Evolutionary conservation across 2,888 invertebrate species (phyloP), one percentile per base, ranked within the genome.

Genomic region (Drosophila yooni): DNA sequence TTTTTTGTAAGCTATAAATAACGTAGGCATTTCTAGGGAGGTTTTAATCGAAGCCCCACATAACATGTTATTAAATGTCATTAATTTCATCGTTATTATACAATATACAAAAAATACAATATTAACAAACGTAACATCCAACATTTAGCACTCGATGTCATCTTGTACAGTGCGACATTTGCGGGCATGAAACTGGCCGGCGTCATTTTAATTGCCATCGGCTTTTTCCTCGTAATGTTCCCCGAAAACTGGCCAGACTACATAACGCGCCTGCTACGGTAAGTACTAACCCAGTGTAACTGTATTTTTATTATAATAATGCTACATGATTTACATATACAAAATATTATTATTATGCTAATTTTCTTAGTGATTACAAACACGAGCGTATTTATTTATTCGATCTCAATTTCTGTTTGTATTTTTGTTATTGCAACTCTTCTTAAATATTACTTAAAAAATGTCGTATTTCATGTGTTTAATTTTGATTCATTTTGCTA

Each of bases 241-340:
- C 98, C 98, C 0, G 97, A 98, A 93, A 98, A 98, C 94, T 98
- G 98, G 98, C 98, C 98, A 1, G 97, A 98, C 92, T 98, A 98
- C 93, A 97, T 98, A 93, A 98, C 97, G 91, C 95, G 97, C 83
- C 94, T 98, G 73, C 94, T 98, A 88, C 96, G 98, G 97, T 98
- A 94, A 94, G 94, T 92, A 91, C 82, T 27, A 48, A 25, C 6
- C 34, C 31, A 25, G 13, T 27, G 25, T 69, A 46, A 25, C 40
- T 50, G 25, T 74, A 69, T 61, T 69, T 64, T 36, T 43, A 74
- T 64, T 59, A 60, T 40, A 27, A 54, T 31, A 53, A 70, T 66
- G 70, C 74, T 66, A 40, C 43, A 61, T 53, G 56, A 61, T 61
- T 65, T 25, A 63, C 61, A 65, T 59, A 69, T 59, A 53, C 66